These are phyloP conservation scores for Hypsopygia costalis DNA, from an alignment of 2,888 invertebrate genomes.

Conservation along the genomic window DNA sequence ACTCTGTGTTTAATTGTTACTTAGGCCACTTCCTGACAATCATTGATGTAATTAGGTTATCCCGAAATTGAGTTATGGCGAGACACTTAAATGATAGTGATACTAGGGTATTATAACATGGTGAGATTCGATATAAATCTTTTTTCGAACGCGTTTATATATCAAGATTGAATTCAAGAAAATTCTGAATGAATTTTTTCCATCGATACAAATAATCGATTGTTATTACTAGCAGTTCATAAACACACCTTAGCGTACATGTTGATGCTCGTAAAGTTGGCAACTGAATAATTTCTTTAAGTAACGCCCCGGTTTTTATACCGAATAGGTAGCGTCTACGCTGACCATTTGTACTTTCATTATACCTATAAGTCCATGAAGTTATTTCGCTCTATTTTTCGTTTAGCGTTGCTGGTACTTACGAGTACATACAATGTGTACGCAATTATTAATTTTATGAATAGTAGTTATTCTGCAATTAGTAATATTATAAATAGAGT, in stretches of 20 bases:
- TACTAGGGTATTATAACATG: too few relatives aligned
- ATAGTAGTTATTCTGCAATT: not conserved
- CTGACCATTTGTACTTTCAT: conserved; percentile 66
- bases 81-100: too few relatives aligned
- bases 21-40: too few relatives aligned
- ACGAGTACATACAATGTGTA: not conserved
- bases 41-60: too few relatives aligned
- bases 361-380: conserved; percentile 30
- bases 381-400: conserved; percentile 1
- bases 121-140: too few relatives aligned
- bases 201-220: too few relatives aligned
- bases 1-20: too few relatives aligned
- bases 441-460: not conserved
- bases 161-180: too few relatives aligned
- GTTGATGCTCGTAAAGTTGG: conserved; percentile 69
- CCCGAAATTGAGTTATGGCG: too few relatives aligned
- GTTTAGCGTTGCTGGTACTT: not conserved
- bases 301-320: conserved; percentile 71
- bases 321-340: conserved; percentile 40
- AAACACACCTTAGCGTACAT: conserved; percentile 75
- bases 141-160: too few relatives aligned
- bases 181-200: too few relatives aligned
- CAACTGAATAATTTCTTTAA: conserved; percentile 71
- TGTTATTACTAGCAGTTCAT: too few relatives aligned
- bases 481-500: not conserved